Evolutionary conservation across 2,113 vertebrate species (phyloP), one percentile per base, ranked within the genome.

Genomic region (Aegithalos caudatus): DNA sequence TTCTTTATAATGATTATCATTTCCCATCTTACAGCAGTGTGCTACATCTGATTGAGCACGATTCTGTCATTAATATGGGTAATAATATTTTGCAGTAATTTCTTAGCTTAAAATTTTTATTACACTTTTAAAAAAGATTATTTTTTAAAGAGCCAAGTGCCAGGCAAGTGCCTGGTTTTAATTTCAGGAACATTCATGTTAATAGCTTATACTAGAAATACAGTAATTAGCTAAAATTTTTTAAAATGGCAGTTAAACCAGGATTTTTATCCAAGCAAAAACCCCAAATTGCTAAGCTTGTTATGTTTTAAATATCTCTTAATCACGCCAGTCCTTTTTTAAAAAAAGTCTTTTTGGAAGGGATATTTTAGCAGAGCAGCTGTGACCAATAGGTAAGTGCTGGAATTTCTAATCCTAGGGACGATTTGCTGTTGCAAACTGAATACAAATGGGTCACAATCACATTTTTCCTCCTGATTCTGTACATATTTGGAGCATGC

Each of bases 261-360:
- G 3, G 11, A 25, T 22, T 50, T 85, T 33, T 70, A 69, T 42
- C 23, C 14, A 47, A 69, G 8, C 15, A 72, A 76, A 83, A 28
- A 2, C 0, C 4, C 11, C 12, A 3, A 25, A 18, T 27, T 67
- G 2, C 27, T 50, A 58, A 19, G 13, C 12, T 66, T 66, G 2
- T 21, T 56, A 12, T 37, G 47, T 37, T 69, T 78, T n/a, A 88
- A 92, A 35, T 18, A 47, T 7, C 24, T 37, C 11, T 16, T 71
- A 81, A 64, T 67, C 3, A 8, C 4, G 1, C 1, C 67, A 45
- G 14, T 11, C 7, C 28, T 53, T 78, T 48, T 23, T 61, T 57
- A 19, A 37, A 35, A 78, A 37, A 56, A 10, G 13, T 10, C 8
- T 80, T 60, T 37, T 16, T 80, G 31, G 27, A 74, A 86, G 37